Percentiles rank a stretch among this genome's conserved stretches.
Conservation (phyloP, 92 coral and sea anemone species). For the Metridium senile region DNA sequence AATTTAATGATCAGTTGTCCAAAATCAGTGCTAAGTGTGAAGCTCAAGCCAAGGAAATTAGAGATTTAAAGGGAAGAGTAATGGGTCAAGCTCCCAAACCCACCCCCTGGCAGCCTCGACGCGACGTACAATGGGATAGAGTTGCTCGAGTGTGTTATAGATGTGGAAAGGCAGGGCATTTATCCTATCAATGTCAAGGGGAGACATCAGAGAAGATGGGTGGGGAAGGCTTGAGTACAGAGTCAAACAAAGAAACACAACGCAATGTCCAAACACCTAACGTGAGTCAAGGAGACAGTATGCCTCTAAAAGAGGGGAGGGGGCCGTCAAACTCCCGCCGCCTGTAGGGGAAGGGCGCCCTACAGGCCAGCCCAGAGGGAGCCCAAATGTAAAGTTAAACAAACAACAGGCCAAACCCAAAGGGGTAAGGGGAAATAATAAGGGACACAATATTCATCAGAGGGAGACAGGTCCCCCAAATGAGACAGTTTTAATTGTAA, state of each 20-base stretch:
- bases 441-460: constrained; percentile 6
- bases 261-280: background rate
- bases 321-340: constrained; percentile 9
- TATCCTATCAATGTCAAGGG: background rate
- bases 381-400: background rate
- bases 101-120: background rate
- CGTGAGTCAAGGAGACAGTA: background rate
- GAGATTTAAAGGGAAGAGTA: background rate
- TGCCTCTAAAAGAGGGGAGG: background rate
- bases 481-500: background rate
- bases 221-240: background rate
- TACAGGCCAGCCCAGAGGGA: background rate
- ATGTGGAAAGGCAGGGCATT: constrained; percentile 5
- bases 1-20: constrained; percentile 6
- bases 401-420: no score
- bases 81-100: background rate
- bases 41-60: constrained; percentile 3
- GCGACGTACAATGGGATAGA: background rate
- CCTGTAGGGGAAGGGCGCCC: constrained; percentile 23
- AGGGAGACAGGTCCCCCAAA: background rate
- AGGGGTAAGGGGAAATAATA: background rate
- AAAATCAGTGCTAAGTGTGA: background rate
- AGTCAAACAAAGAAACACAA: background rate
- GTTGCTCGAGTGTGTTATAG: background rate
- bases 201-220: background rate